Evolutionary conservation across 2,113 vertebrate genomes (phyloP), one percentile per base, ranked within the genome.

Genomic region (Fulica atra): DNA sequence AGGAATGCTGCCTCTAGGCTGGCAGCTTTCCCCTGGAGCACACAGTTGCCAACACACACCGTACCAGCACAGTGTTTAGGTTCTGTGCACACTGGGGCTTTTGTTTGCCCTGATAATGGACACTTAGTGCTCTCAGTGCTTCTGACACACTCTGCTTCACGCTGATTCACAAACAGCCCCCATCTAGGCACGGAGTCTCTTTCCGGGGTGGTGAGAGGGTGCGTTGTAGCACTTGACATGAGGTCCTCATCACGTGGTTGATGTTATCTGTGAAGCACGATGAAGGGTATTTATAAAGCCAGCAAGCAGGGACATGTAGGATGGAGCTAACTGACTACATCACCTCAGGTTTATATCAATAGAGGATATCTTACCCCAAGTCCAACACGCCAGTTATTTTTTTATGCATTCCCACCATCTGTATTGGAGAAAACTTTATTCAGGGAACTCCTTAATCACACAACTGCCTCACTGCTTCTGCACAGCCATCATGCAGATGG

Each of bases 41-140:
- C 86, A 93, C 81, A 88, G 91, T 79, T 17, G 0, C 86, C 4
- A 13, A 87, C 66, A 92, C 96, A 92, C 88, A 68, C 81, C 2
- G 2, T 9, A 95, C 88, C 92, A 90, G 68, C 1, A 2, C 79
- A 1, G 33, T 65, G 84, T 61, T 92, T 65, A 51, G 93, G 91
- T 90, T 91, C 38, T 1, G 2, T 33, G 48, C 89, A 96, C 93
- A 95, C 86, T 96, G 44, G 66, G 48, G 82, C 94, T 96, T 97
- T 97, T 97, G 96, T 96, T 81, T 90, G 86, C 64, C 64, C 76
- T 38, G 66, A 90, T 94, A 96, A 96, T 92, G 85, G 94, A 81
- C 82, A 92, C 79, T 84, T 92, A 60, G 72, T 94, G 89, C 64
- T 96, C 64, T 74, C 86, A 64, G 54, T 42, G 53, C 86, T 80